These are phyloP conservation scores for Eriocheir sinensis DNA, from an alignment of 1,140 invertebrate species.

Conservation along the genomic window DNA sequence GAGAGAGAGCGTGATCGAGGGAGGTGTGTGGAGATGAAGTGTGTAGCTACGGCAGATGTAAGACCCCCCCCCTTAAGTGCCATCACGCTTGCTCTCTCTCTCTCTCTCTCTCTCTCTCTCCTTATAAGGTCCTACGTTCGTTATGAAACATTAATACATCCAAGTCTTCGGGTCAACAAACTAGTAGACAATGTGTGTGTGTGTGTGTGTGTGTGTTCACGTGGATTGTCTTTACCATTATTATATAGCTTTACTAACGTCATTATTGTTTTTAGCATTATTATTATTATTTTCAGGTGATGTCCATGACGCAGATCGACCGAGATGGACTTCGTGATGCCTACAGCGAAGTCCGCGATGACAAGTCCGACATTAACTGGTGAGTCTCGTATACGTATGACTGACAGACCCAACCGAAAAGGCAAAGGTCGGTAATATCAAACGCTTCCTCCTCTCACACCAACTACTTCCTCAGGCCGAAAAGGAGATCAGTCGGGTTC, in stretches of 20 bases:
- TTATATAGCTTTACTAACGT: neutral
- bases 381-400: conserved; percentile 30
- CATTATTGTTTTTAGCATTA: neutral
- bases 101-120: neutral
- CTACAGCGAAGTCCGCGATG: conserved; percentile 65
- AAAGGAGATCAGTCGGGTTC: too few species aligned
- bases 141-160: neutral
- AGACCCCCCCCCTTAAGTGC: neutral
- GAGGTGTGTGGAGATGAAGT: neutral
- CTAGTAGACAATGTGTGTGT: conserved; percentile 16
- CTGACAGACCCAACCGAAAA: neutral
- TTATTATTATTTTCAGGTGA: conserved; percentile 57
- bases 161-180: neutral
- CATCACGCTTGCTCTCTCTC: neutral
- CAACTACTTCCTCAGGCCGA: too few species aligned
- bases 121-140: neutral
- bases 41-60: neutral
- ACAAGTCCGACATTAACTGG: conserved; percentile 67
- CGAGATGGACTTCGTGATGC: conserved; percentile 53
- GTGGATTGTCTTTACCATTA: neutral
- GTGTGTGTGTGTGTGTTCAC: conserved; percentile 4
- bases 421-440: too few species aligned
- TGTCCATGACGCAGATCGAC: conserved; percentile 66
- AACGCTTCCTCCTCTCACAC: too few species aligned
- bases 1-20: conserved; percentile 16